These are phyloP conservation scores for Catocala sponsa DNA, from an alignment of 2,888 invertebrate genomes.

Conservation along the genomic window DNA sequence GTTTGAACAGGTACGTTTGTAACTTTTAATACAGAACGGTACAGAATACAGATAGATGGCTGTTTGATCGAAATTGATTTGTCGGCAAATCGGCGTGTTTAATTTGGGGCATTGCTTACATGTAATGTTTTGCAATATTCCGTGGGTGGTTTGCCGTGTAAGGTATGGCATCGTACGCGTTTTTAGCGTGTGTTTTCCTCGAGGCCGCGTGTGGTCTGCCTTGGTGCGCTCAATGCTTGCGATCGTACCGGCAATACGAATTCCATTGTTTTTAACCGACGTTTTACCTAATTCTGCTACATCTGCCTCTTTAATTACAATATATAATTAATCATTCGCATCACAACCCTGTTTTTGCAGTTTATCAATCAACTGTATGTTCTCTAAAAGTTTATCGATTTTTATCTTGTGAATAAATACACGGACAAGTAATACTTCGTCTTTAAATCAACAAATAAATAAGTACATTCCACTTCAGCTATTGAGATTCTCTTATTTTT, in stretches of 20 bases:
- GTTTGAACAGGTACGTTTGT: slow-evolving; percentile 90
- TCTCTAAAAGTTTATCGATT: slow-evolving; percentile 14
- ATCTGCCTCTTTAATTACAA: not conserved
- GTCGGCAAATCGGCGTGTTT: slow-evolving; percentile 36
- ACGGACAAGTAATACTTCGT: slow-evolving; percentile 3
- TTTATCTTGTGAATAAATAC: slow-evolving; percentile 21
- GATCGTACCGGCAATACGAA: slow-evolving; percentile 8
- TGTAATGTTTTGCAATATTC: slow-evolving; percentile 40
- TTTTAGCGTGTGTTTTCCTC: slow-evolving; percentile 40
- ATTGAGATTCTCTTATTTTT: no score
- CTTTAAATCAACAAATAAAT: no score
- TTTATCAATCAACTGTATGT: not conserved
- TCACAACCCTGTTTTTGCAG: not conserved
- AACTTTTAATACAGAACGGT: slow-evolving; percentile 27
- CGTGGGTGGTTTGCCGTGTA: slow-evolving; percentile 36
- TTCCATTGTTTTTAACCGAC: not conserved
- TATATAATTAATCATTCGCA: slow-evolving; percentile 1
- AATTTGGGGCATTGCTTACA: slow-evolving; percentile 26
- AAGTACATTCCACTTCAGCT: no score
- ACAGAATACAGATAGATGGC: not conserved
- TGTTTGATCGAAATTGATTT: slow-evolving; percentile 23
- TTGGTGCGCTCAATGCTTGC: slow-evolving; percentile 16
- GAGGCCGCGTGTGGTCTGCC: slow-evolving; percentile 63
- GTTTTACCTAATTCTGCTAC: not conserved
- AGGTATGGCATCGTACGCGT: slow-evolving; percentile 34